Base-by-base conservation (phyloP, 1,140 invertebrate species). In the Sycophila sp. region DNA sequence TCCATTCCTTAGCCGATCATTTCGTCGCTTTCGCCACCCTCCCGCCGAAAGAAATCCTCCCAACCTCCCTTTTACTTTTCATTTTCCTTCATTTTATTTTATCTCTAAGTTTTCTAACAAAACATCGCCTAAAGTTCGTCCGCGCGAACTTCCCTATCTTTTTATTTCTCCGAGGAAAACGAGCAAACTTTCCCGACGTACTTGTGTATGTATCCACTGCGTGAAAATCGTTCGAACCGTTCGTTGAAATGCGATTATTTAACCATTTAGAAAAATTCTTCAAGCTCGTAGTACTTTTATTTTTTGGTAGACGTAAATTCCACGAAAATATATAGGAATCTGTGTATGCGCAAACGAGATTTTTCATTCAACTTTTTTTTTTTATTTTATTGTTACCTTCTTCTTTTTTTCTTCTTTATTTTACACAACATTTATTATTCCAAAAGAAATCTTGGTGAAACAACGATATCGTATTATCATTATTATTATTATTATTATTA, bases 251-350 rank as follows among this genome's bases (percentile, higher is more conserved):
- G 24, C 60, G 19, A 45, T 55, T 30, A 38, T 55, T 53, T 56
- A n/a, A n/a, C n/a, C n/a, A n/a, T 66, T 42, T 68, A 68, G 40
- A 68, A 59, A 49, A 58, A 47, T 45, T 68, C n/a, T 36, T 11
- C 24, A 49, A 68, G 55, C 55, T 68, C 28, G 36, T 24, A 56
- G 24, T 42, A 40, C 24, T 8, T 38, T 55, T 55, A 10, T 55
- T 30, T 62, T n/a, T 62, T 17, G 40, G 19, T 45, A 49, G 55
- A 38, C 55, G 13, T 26, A 38, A 58, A 40, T 58, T 58, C n/a
- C 40, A 51, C 19, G 42, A 63, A 63, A 63, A 63, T 63, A 63
- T 63, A 63, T 42, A 30, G n/a, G 42, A 30, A 26, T 60, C 38
- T 45, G 49, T 53, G n/a, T 58, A 13, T 51, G 49, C 59, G 24